Base-by-base conservation (phyloP, 2,888 invertebrate species). In the Lasioglossum marginatum region DNA sequence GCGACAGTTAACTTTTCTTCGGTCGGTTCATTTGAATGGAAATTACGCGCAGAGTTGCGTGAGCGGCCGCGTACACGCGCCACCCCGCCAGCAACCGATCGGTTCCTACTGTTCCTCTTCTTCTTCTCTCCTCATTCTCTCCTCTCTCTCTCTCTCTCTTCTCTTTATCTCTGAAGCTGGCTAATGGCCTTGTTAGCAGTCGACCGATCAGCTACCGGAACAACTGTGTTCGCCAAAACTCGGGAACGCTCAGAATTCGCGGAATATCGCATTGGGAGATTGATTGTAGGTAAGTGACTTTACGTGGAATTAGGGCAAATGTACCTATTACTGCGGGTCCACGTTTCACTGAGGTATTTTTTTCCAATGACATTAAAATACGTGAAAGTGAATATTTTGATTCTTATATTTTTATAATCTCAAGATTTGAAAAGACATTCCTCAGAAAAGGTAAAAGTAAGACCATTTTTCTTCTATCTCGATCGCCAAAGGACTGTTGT, bases 1-100 rank as follows among this genome's bases (percentile, higher is more conserved):
- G 27, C 75, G 79, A 83, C 88, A 83, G 81, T 85, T 83, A 83
- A 23, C 76, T 77, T 87, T 85, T 83, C 82, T 88, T 89, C 82
- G 79, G 79, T 16, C 74, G 74, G 57, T 86, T 87, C 77, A 81
- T 88, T 79, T 45, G 82, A 83, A 79, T 82, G 76, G 73, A 75
- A 76, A 86, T 83, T 75, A 77, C 76, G 66, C 16, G 63, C 23
- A 79, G 52, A 79, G 52, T 72, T 81, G 83, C 87, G 74, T 79
- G 72, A 76, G 43, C 66, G 68, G 23, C 70, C 63, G 34, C 23
- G 12, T 48, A 37, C 68, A 43, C 68, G 37, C 34, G 68, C 68
- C 68, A 16, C 34, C 6, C 6, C 16, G 63, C 16, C 34, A 34
- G 60, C 14, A 72, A 48, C 81, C 81, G 66, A 34, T 37, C 63